These are phyloP conservation scores for Chloroclystis v-ata DNA, from an alignment of 2,888 invertebrate genomes.

Conservation along the genomic window DNA sequence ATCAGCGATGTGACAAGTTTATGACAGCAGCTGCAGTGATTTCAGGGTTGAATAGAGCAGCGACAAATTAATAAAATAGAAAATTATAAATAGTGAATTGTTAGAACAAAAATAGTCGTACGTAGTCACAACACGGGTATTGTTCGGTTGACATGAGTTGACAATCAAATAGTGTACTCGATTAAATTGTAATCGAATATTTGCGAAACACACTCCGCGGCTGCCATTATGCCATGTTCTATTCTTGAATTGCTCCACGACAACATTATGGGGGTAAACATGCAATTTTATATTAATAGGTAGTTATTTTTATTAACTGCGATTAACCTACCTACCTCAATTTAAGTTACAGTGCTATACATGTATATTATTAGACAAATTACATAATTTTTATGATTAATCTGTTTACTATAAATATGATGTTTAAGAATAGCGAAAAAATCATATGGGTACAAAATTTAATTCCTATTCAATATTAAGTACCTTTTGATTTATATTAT, in stretches of 20 bases:
- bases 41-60: not conserved
- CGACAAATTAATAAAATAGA: not conserved
- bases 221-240: not conserved
- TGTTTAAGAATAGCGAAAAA: too few species aligned
- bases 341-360: too few species aligned
- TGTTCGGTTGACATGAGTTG: slow-evolving; percentile 1
- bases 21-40: slow-evolving; percentile 7
- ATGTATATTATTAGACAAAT: too few species aligned
- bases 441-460: too few species aligned
- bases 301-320: too few species aligned
- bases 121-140: not conserved
- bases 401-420: too few species aligned
- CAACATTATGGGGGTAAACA: too few species aligned
- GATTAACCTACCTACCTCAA: too few species aligned
- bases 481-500: too few species aligned
- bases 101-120: not conserved
- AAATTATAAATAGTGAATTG: not conserved
- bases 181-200: slow-evolving; percentile 21
- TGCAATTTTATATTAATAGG: too few species aligned
- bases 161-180: slow-evolving; percentile 16
- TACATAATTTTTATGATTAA: too few species aligned
- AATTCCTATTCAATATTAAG: too few species aligned
- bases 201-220: slow-evolving; percentile 6
- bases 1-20: slow-evolving; percentile 2
- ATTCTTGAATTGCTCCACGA: not conserved